Percentiles rank a stretch among this genome's conserved stretches.
phyloP scores from a whole-genome alignment of 2,888 invertebrate genomes.

The Diabrotica balteata region DNA sequence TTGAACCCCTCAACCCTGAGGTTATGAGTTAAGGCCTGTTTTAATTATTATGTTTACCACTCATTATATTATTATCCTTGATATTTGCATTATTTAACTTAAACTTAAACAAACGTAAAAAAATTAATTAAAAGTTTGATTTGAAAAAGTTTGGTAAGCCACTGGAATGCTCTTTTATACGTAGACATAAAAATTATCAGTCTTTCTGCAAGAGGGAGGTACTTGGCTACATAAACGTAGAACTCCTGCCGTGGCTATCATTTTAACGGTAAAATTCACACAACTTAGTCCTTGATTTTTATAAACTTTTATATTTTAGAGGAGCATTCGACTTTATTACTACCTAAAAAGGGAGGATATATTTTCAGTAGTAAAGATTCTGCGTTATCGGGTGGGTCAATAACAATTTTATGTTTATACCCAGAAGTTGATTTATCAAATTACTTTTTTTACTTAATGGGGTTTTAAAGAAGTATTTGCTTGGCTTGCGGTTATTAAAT shows the following conservation, averaged over 20 bases:
- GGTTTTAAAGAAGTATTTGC: too few species aligned
- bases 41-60: too few species aligned
- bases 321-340: slow-evolving; percentile 24
- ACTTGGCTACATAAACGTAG: slow-evolving; percentile 18
- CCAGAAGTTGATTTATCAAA: too few species aligned
- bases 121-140: neutral
- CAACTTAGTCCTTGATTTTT: slow-evolving; percentile 23
- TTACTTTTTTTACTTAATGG: too few species aligned
- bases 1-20: too few species aligned
- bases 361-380: slow-evolving; percentile 16
- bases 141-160: neutral
- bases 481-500: too few species aligned
- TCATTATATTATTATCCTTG: too few species aligned
- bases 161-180: slow-evolving; percentile 6
- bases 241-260: slow-evolving; percentile 17
- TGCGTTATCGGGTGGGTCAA: too few species aligned
- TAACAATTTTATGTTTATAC: too few species aligned
- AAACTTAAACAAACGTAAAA: too few species aligned
- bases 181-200: slow-evolving; percentile 18
- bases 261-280: slow-evolving; percentile 13
- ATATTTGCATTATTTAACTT: too few species aligned
- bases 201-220: slow-evolving; percentile 8
- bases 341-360: slow-evolving; percentile 24
- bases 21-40: too few species aligned
- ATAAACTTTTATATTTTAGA: slow-evolving; percentile 29